Evolutionary conservation across 2,888 invertebrate species (phyloP), one percentile per base, ranked within the genome.

Genomic region (Polia nebulosa): DNA sequence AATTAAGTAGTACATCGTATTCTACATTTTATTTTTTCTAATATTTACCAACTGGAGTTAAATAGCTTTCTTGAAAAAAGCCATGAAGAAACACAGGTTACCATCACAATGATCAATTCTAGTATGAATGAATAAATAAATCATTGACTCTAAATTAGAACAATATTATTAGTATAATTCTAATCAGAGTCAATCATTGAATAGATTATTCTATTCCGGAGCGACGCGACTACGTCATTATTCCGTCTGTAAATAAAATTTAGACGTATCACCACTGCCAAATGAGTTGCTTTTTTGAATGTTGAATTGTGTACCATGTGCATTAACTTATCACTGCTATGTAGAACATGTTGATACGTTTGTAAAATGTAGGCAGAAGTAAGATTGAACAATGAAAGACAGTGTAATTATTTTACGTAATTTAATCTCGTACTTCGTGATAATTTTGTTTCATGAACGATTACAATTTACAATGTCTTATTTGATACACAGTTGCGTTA

Each of bases 391-490:
- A 61, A 78, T 39, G 6, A 53, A 86, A 82, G 88, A 89, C 88
- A 80, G 64, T 82, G 17, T 78, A 77, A 82, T 86, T 90, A 87
- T 87, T 89, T 75, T 85, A 87, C 80, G 87, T 88, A 89, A 88
- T 94, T 94, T 94, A 93, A 91, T 94, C 83, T 93, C 86, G 88
- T 93, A 93, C 89, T 92, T 90, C 80, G 88, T 93, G 90, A 93
- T 92, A 82, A 92, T 88, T n/a, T 92, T 92, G 90, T 90, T 90
- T 91, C 84, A 90, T 92, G 90, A 93, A 93, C 88, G 92, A 92
- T 94, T 95, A 95, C 90, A 94, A 94, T 95, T 87, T 94, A 95
- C 94, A 95, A 81, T 88, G 81, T 90, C 90, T 92, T 94, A 92
- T 88, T 82, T 85, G 88, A 91, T 93, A 94, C 86, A 93, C 89